Conservation (phyloP, 2,113 vertebrate genomes). For the Ictidomys tridecemlineatus region DNA sequence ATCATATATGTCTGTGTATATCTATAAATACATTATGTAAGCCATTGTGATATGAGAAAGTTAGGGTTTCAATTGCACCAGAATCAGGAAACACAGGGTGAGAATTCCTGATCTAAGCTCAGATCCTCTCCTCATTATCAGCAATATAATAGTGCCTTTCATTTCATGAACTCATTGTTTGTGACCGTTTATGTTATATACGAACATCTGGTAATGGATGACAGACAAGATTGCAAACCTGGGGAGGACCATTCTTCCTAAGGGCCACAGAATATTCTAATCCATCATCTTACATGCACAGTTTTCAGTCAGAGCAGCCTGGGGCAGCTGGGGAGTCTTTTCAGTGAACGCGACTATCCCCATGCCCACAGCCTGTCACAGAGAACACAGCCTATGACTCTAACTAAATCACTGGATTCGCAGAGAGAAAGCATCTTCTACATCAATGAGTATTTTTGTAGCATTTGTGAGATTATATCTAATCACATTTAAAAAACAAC, state of each 20-base stretch:
- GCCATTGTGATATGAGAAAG: constrained; percentile 65
- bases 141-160: constrained; percentile 56
- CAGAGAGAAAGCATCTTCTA: not conserved
- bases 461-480: not conserved
- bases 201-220: constrained; percentile 42
- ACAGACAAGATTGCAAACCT: constrained; percentile 39
- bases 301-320: not conserved
- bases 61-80: constrained; percentile 65
- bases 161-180: constrained; percentile 47
- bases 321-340: not conserved
- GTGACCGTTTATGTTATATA: not conserved
- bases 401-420: not conserved
- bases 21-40: constrained; percentile 72
- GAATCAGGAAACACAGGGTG: constrained; percentile 63
- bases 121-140: not conserved
- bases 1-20: constrained; percentile 45
- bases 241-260: not conserved
- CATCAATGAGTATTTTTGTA: not conserved
- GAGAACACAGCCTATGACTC: not conserved
- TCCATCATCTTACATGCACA: not conserved
- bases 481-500: not conserved
- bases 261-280: not conserved
- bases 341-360: not conserved
- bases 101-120: constrained; percentile 55
- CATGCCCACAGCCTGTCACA: not conserved